These are phyloP conservation scores for Plutella xylostella DNA, from an alignment of 2,888 invertebrate species.

Conservation along the genomic window DNA sequence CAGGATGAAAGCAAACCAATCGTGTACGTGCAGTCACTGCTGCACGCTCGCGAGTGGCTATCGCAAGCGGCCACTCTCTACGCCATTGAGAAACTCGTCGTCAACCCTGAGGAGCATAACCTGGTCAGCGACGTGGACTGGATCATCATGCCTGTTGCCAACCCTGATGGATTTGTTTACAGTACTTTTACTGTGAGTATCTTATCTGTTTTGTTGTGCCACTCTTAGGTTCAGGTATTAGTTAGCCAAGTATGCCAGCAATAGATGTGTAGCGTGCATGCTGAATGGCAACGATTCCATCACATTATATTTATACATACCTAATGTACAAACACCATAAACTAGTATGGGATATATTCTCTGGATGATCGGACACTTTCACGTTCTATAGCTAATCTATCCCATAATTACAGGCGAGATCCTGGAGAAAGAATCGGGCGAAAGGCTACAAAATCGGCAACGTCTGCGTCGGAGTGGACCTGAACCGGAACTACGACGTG, in stretches of 20 bases:
- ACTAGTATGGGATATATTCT: too few relatives aligned
- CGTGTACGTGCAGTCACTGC: slow-evolving; percentile 69
- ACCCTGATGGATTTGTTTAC: slow-evolving; percentile 79
- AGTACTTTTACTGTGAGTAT: slow-evolving; percentile 49
- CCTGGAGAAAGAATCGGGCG: slow-evolving; percentile 77
- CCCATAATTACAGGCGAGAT: slow-evolving; percentile 59
- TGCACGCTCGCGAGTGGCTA: slow-evolving; percentile 79
- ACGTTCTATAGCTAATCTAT: too few relatives aligned
- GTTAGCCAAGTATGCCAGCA: too few relatives aligned
- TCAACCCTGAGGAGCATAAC: slow-evolving; percentile 60
- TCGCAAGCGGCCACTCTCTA: slow-evolving; percentile 73
- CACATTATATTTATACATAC: too few relatives aligned
- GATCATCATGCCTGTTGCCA: slow-evolving; percentile 74
- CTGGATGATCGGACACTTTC: too few relatives aligned
- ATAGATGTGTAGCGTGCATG: too few relatives aligned
- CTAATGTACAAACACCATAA: too few relatives aligned
- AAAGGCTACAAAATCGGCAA: slow-evolving; percentile 27
- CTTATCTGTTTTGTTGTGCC: too few relatives aligned
- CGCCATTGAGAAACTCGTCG: slow-evolving; percentile 73
- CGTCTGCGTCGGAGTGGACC: slow-evolving; percentile 76
- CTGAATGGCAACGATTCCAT: too few relatives aligned
- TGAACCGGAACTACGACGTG: slow-evolving; percentile 80
- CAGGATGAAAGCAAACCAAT: slow-evolving; percentile 58
- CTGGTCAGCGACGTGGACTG: slow-evolving; percentile 73
- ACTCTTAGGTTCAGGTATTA: too few relatives aligned